Conservation (phyloP, 2,888 invertebrate species). For the Himalopsyche tibetana region DNA sequence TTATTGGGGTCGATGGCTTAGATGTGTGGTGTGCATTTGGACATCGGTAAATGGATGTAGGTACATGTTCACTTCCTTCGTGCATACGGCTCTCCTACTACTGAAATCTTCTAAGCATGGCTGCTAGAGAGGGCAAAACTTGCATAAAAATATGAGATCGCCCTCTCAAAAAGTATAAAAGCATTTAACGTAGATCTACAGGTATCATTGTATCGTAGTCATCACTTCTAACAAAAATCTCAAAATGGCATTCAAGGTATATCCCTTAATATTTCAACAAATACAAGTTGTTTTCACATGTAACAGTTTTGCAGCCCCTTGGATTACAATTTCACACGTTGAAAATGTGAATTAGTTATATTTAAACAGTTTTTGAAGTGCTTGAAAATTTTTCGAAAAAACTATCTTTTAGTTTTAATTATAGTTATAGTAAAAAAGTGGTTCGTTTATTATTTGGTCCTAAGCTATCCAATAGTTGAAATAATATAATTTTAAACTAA, state of each 20-base stretch:
- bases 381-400: no score
- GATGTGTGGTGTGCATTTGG: no score
- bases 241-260: slow-evolving; percentile 65
- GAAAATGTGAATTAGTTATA: no score
- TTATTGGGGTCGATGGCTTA: no score
- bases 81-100: slow-evolving; percentile 52
- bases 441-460: no score
- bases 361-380: no score
- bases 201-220: slow-evolving; percentile 64
- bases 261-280: neutral
- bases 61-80: slow-evolving; percentile 42
- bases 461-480: no score
- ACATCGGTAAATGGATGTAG: neutral
- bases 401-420: no score
- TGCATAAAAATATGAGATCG: slow-evolving; percentile 50
- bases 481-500: no score
- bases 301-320: neutral
- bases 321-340: no score
- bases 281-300: neutral
- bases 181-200: slow-evolving; percentile 44
- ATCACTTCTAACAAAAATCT: slow-evolving; percentile 44
- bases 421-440: no score
- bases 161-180: slow-evolving; percentile 62
- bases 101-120: slow-evolving; percentile 45
- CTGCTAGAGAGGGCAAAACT: slow-evolving; percentile 62